Evolutionary conservation across 2,888 invertebrate species (phyloP).

Genomic region (Anthophora plumipes): DNA sequence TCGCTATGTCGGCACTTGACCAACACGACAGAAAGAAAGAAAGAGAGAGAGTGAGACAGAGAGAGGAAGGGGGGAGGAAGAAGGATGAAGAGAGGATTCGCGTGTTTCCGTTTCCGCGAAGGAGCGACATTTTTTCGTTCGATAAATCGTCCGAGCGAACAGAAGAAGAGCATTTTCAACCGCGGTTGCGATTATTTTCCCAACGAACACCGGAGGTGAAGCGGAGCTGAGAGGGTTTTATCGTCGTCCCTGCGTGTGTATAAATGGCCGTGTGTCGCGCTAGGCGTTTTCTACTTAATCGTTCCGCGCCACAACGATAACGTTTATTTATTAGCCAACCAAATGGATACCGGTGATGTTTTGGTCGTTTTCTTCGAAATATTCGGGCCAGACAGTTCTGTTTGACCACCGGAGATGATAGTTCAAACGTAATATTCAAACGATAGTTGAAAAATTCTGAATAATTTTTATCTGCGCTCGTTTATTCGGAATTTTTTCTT

Average conservation of each 20-base stretch:
- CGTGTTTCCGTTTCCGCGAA: conserved; percentile 43
- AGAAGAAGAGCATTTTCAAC: conserved; percentile 2
- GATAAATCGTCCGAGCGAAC: conserved; percentile 29
- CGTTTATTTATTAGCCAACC: conserved; percentile 22
- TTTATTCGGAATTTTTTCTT: too few species aligned
- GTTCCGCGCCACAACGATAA: conserved; percentile 5
- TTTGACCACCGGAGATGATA: not conserved
- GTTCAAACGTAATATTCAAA: too few species aligned
- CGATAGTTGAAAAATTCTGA: too few species aligned
- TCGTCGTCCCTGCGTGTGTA: not conserved
- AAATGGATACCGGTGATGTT: not conserved
- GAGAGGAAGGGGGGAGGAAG: not conserved
- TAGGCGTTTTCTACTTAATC: conserved; percentile 19
- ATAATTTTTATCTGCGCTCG: too few species aligned
- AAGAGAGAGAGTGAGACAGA: too few species aligned
- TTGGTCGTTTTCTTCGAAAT: not conserved
- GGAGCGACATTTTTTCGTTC: conserved; percentile 6
- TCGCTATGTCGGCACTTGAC: conserved; percentile 1
- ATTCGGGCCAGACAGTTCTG: not conserved
- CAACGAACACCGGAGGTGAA: not conserved
- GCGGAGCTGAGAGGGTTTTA: not conserved
- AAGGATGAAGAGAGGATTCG: conserved; percentile 15
- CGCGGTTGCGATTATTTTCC: conserved; percentile 1
- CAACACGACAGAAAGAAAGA: not conserved
- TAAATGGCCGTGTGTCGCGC: conserved; percentile 1